Base-by-base conservation (phyloP, 2,113 vertebrate genomes). In the Zosterops hypoxanthus region DNA sequence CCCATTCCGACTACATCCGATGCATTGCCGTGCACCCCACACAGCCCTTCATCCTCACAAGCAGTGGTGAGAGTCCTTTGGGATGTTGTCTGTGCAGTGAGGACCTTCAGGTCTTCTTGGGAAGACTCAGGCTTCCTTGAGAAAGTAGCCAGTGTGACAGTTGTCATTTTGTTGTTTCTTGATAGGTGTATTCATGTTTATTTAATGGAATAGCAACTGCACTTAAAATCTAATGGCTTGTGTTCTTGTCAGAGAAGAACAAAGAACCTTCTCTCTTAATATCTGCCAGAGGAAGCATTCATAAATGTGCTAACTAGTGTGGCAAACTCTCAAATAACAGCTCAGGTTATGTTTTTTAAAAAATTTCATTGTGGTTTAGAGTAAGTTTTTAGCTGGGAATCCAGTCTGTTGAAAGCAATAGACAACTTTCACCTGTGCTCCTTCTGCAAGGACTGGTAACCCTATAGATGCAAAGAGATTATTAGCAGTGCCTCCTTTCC, bases 1-100 rank as follows among this genome's bases (percentile, higher is more conserved):
- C 99, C 4, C 99, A 99, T 89, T 99, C 99, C 0, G 99, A 99
- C 97, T 99, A 99, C 88, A 99, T 99, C 75, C 99, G 99, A 20
- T 99, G 99, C 88, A 99, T 99, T 44, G 99, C 99, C 39, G 99
- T 99, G 83, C 99, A 99, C 94, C 99, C 99, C 61, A 99, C 99
- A 0, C 99, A 99, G 96, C 99, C 99, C n/a, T 99, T 99, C 97
- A 99, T 99, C 93, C 98, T 99, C 46, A 99, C 99, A 11, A 99
- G 99, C 98, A 99, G 99, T 10, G 99, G 99, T 99, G 98, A 70
- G 98, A 94, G 33, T 44, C 75, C 34, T 73, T 26, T 9, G 8
- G 2, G 11, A 1, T 49, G 19, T 36, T 93, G 91, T 50, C 52
- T 86, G 47, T 82, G 66, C 26, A 33, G 12, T 50, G 36, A 92